Percentiles rank a stretch among this genome's conserved stretches.
phyloP scores from a whole-genome alignment of 2,113 vertebrate species.

The Tychaedon coryphoeus region DNA sequence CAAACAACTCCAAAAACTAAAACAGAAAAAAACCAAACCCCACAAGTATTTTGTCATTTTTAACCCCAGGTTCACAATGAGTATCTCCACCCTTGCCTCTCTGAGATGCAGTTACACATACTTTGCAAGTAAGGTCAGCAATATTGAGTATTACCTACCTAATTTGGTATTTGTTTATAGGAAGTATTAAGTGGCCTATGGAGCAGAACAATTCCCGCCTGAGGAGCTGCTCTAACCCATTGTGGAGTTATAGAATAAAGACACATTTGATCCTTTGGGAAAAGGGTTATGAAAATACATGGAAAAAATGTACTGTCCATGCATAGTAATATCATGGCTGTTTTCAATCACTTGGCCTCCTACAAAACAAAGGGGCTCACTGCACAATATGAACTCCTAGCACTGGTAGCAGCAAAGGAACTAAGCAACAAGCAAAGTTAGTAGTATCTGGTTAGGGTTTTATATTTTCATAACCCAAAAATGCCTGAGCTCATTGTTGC shows the following conservation, averaged over 20 bases:
- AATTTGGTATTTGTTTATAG: slow-evolving; percentile 31
- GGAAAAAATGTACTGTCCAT: slow-evolving; percentile 34
- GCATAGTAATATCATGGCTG: slow-evolving; percentile 43
- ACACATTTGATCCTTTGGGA: slow-evolving; percentile 37
- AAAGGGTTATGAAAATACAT: slow-evolving; percentile 58
- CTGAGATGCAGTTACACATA: neutral
- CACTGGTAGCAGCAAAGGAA: neutral
- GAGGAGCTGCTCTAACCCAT: slow-evolving; percentile 31
- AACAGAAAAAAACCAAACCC: neutral
- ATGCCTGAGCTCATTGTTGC: neutral
- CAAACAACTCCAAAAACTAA: neutral
- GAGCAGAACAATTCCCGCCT: neutral
- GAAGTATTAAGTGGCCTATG: slow-evolving; percentile 22
- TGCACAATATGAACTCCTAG: neutral
- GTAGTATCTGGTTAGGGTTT: neutral
- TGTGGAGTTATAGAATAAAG: slow-evolving; percentile 52
- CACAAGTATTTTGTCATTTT: neutral
- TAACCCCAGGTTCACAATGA: neutral
- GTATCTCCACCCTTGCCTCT: neutral
- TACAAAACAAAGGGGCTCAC: neutral
- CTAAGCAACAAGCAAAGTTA: neutral
- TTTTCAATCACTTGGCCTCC: slow-evolving; percentile 48
- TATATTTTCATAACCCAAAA: slow-evolving; percentile 1
- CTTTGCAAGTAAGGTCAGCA: neutral
- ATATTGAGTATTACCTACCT: neutral